Conservation (phyloP, 2,888 invertebrate genomes). For the Pogonocherus hispidulus region DNA sequence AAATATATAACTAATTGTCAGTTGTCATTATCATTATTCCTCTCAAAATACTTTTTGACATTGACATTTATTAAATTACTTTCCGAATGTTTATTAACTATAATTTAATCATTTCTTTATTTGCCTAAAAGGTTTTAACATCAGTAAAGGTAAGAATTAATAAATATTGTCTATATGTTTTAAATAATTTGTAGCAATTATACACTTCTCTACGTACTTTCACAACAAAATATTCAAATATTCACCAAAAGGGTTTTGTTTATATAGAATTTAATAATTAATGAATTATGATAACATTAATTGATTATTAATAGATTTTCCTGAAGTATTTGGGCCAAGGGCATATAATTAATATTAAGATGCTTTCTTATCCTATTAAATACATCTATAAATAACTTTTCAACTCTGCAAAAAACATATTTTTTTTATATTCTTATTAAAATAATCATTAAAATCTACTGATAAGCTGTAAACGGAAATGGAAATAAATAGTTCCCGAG, state of each 20-base stretch:
- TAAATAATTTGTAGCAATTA: too few species aligned
- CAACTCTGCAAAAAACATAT: too few species aligned
- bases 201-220: too few species aligned
- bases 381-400: neutral
- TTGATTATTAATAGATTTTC: conserved; percentile 17
- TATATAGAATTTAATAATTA: conserved; percentile 14
- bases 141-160: neutral
- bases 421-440: too few species aligned
- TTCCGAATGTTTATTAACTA: too few species aligned
- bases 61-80: too few species aligned
- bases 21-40: too few species aligned
- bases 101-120: neutral
- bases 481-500: conserved; percentile 28
- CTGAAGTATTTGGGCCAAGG: conserved; percentile 4
- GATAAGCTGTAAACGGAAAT: neutral
- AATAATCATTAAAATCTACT: neutral
- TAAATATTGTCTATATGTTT: too few species aligned
- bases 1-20: too few species aligned
- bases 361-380: neutral
- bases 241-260: neutral
- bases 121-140: neutral
- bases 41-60: too few species aligned
- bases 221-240: too few species aligned
- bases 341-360: neutral
- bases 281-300: conserved; percentile 31